A percentile compares a stretch with the other conserved stretches of the same genome.
Conservation (phyloP, 1,140 invertebrate species). For the Zophobas morio region DNA sequence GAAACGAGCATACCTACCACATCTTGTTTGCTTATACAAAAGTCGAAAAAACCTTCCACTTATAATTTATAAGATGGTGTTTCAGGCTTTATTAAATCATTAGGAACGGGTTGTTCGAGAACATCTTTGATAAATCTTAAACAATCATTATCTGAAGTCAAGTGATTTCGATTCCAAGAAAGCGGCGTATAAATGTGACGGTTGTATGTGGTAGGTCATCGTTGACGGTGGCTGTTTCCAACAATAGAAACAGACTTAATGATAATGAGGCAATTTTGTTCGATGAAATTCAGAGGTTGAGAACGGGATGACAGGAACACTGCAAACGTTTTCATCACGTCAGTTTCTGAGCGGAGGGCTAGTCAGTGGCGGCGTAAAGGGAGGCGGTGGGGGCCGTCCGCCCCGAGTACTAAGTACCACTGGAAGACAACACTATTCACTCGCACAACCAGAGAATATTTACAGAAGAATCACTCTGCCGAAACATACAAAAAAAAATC, state of each 20-base stretch:
- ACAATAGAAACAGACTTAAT: neutral
- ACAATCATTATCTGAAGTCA: slow-evolving; percentile 9
- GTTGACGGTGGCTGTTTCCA: neutral
- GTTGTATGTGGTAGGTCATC: slow-evolving; percentile 17
- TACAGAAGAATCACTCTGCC: no score
- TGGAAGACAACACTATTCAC: no score
- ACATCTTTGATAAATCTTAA: slow-evolving; percentile 18
- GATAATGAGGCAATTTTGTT: neutral
- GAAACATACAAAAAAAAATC: no score
- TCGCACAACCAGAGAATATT: no score
- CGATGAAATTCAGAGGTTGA: no score
- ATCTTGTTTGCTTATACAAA: slow-evolving; percentile 18
- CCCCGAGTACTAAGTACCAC: no score
- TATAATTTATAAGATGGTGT: slow-evolving; percentile 16
- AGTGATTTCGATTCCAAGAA: slow-evolving; percentile 7
- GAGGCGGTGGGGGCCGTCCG: no score
- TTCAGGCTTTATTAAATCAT: slow-evolving; percentile 15
- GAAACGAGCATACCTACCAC: slow-evolving; percentile 22
- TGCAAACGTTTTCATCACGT: no score
- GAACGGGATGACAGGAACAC: no score
- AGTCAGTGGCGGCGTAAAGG: no score
- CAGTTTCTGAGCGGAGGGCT: no score
- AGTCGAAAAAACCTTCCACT: slow-evolving; percentile 2
- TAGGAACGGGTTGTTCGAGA: slow-evolving; percentile 12
- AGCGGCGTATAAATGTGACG: neutral